Conservation (phyloP, 2,888 invertebrate species). For the Caenorhabditis auriculariae region DNA sequence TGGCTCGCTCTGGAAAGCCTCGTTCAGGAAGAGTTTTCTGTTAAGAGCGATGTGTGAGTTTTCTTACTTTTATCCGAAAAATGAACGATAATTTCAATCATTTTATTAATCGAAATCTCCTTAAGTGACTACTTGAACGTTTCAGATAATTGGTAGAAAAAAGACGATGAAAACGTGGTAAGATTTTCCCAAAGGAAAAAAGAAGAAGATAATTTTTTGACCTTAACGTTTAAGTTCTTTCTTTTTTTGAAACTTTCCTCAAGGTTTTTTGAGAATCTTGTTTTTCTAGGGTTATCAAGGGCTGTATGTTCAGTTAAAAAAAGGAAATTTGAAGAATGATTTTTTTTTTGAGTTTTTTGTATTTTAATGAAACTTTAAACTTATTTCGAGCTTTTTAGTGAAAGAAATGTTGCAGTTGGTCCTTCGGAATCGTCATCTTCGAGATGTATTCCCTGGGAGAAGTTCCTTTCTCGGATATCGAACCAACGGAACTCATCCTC, state of each 20-base stretch:
- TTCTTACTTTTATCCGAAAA: neutral
- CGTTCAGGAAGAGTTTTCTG: slow-evolving; percentile 46
- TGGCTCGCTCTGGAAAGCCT: slow-evolving; percentile 57
- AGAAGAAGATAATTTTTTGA: too few relatives aligned
- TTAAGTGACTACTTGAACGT: too few relatives aligned
- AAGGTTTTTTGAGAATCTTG: neutral
- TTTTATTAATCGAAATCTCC: too few relatives aligned
- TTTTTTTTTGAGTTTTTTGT: neutral
- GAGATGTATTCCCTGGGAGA: slow-evolving; percentile 60
- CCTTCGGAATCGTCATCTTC: slow-evolving; percentile 54
- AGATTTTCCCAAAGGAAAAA: too few relatives aligned
- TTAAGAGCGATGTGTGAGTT: slow-evolving; percentile 54
- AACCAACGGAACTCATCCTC: slow-evolving; percentile 44
- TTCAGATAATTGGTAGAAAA: too few relatives aligned
- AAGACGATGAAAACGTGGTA: too few relatives aligned
- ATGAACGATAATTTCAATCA: neutral
- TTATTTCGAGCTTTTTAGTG: too few relatives aligned
- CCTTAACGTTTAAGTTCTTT: too few relatives aligned
- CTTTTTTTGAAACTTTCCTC: too few relatives aligned
- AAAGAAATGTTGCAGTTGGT: slow-evolving; percentile 49
- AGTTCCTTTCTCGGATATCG: slow-evolving; percentile 49
- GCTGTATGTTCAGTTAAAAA: too few relatives aligned
- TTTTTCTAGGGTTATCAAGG: too few relatives aligned
- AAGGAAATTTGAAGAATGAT: neutral
- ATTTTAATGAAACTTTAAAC: neutral